Conservation (phyloP, 2,888 invertebrate species). For the Diplolepis rosae region DNA sequence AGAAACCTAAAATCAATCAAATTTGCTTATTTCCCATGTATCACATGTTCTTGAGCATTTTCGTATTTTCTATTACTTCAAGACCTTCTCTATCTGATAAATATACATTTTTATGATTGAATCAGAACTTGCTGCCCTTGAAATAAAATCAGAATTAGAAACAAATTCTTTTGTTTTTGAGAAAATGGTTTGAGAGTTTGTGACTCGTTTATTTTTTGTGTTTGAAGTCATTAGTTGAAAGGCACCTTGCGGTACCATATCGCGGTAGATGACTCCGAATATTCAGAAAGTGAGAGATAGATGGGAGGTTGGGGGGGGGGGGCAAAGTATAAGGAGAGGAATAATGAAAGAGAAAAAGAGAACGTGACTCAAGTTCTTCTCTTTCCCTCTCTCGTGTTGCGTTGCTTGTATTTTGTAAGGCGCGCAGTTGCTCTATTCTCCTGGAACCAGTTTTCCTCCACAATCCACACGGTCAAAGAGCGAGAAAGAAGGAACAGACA, state of each 20-base stretch:
- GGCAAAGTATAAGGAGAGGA: neutral
- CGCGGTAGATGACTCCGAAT: neutral
- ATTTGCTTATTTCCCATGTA: too few relatives aligned
- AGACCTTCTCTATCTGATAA: too few relatives aligned
- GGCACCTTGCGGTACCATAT: neutral
- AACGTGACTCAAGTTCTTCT: neutral
- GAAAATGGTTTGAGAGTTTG: neutral
- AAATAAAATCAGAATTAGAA: neutral
- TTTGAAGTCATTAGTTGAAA: neutral
- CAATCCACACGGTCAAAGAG: slow-evolving; percentile 40
- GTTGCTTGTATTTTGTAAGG: slow-evolving; percentile 55
- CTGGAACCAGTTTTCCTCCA: slow-evolving; percentile 72
- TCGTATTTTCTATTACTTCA: too few relatives aligned
- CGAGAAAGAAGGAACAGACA: slow-evolving; percentile 23
- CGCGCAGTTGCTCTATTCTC: slow-evolving; percentile 70
- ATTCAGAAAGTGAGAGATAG: neutral
- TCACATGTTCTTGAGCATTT: too few relatives aligned
- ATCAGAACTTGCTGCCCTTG: too few relatives aligned
- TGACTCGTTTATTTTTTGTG: neutral
- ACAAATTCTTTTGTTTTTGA: neutral
- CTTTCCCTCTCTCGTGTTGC: slow-evolving; percentile 48
- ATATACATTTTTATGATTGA: too few relatives aligned
- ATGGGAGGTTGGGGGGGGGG: too few relatives aligned
- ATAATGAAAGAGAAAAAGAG: neutral
- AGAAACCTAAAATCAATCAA: too few relatives aligned